phyloP scores from a whole-genome alignment of 30 jellyfish, hydroid and myxozoan genomes.

The Rhopilema esculentum region DNA sequence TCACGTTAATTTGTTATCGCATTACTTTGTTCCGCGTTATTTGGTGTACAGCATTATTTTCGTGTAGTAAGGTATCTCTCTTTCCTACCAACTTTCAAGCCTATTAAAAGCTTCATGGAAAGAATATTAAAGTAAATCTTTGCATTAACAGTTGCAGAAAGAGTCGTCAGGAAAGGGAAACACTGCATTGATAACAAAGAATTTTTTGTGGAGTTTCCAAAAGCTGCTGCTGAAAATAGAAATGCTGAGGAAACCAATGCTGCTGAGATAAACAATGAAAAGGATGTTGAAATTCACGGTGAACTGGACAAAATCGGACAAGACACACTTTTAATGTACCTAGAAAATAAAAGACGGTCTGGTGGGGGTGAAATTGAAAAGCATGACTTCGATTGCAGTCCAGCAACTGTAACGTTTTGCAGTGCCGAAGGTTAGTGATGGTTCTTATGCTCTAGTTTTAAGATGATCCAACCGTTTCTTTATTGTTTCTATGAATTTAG shows the following conservation, averaged over 20 bases:
- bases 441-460: too few relatives aligned
- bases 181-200: neutral
- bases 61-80: too few relatives aligned
- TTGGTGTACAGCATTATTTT: too few relatives aligned
- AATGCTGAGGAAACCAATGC: neutral
- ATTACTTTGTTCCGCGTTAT: too few relatives aligned
- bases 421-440: too few relatives aligned
- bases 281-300: conserved; percentile 17
- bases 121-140: too few relatives aligned
- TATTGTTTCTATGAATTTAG: too few relatives aligned
- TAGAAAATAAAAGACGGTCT: conserved; percentile 2
- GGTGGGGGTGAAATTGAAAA: conserved; percentile 12
- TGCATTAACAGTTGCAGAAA: too few relatives aligned
- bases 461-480: too few relatives aligned
- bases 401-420: neutral
- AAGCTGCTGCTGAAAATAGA: neutral
- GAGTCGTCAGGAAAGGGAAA: neutral
- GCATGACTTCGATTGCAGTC: neutral
- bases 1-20: too few relatives aligned
- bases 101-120: too few relatives aligned
- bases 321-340: neutral
- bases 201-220: neutral
- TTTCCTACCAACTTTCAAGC: too few relatives aligned
- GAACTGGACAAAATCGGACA: neutral
- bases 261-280: neutral